phyloP scores from a whole-genome alignment of 2,888 invertebrate species.

The Rosalia funebris region DNA sequence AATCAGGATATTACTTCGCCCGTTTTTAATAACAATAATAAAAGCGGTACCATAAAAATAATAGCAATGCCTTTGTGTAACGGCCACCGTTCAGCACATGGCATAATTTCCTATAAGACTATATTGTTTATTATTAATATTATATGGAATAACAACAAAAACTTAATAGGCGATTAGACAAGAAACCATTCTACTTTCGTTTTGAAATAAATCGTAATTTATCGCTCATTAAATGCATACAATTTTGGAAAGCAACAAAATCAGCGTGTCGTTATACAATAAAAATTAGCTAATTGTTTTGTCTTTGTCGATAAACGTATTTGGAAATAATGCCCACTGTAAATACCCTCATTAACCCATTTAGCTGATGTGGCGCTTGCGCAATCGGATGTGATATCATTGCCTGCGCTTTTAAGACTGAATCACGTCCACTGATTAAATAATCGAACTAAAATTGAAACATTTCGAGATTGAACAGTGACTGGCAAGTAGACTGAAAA shows the following conservation, averaged over 20 bases:
- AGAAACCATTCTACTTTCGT: conserved; percentile 41
- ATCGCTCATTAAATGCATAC: conserved; percentile 46
- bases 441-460: no score
- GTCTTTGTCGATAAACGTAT: conserved; percentile 14
- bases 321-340: conserved; percentile 3
- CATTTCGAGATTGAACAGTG: no score
- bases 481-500: no score
- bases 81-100: conserved; percentile 5
- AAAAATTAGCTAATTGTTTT: conserved; percentile 32
- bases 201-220: conserved; percentile 47
- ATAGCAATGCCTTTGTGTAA: neutral
- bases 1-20: conserved; percentile 11
- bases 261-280: conserved; percentile 39
- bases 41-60: conserved; percentile 13
- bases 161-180: conserved; percentile 31
- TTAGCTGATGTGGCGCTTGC: neutral
- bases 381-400: conserved; percentile 9
- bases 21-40: conserved; percentile 7
- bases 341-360: neutral
- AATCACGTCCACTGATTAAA: no score
- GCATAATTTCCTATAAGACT: conserved; percentile 9
- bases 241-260: conserved; percentile 46
- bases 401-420: no score
- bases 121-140: conserved; percentile 14
- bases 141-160: conserved; percentile 28